A percentile compares a stretch with the other conserved stretches of the same genome.
Evolutionary conservation across 2,888 invertebrate species (phyloP).

Genomic region (Melolontha melolontha): DNA sequence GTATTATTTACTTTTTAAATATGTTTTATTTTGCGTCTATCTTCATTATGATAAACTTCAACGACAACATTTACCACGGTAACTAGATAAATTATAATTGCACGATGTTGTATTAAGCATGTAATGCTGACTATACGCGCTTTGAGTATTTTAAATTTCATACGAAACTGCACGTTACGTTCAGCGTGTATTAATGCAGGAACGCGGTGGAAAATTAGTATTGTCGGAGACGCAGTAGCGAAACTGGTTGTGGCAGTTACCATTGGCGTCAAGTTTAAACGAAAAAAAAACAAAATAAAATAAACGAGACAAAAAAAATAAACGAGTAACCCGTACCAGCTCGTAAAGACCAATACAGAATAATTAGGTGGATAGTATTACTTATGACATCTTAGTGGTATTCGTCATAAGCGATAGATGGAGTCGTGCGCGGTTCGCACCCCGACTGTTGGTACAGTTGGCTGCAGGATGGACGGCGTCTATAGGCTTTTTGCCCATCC

Average conservation of each 20-base stretch:
- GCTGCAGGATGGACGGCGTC: constrained; percentile 53
- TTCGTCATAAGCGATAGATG: constrained; percentile 48
- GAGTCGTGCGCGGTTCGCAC: constrained; percentile 49
- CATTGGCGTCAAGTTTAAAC: constrained; percentile 55
- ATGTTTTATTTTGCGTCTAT: constrained; percentile 45
- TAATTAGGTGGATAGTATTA: constrained; percentile 59
- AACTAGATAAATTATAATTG: constrained; percentile 30
- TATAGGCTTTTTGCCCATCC: constrained; percentile 37
- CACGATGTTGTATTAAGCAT: constrained; percentile 10
- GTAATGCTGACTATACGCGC: constrained; percentile 1
- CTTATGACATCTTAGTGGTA: constrained; percentile 53
- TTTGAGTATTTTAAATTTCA: constrained; percentile 18
- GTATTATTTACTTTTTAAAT: constrained; percentile 45
- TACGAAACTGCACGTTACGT: constrained; percentile 38
- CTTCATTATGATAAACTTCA: constrained; percentile 42
- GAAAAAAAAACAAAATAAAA: constrained; percentile 51
- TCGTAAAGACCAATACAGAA: constrained; percentile 57
- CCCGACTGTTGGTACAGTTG: constrained; percentile 50
- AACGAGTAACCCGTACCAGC: constrained; percentile 52
- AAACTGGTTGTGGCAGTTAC: constrained; percentile 63
- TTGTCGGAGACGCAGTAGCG: constrained; percentile 49
- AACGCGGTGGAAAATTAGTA: constrained; percentile 43
- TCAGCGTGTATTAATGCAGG: constrained; percentile 33
- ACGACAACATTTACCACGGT: constrained; percentile 39
- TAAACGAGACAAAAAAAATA: constrained; percentile 54